phyloP scores from a whole-genome alignment of 2,797 vertebrate genomes.

The Rhinichthys osculus region DNA sequence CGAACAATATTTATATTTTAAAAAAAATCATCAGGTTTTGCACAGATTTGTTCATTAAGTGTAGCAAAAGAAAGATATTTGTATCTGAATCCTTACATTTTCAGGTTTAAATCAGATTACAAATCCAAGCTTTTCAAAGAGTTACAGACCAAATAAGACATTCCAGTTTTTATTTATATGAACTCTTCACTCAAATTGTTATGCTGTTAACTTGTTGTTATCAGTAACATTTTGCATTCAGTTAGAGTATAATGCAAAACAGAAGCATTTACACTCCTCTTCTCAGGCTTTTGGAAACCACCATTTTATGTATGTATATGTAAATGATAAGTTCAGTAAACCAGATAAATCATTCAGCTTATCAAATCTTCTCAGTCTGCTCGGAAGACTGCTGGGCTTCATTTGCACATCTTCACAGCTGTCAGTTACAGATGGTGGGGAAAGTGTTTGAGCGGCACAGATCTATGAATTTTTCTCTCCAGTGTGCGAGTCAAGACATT shows the following conservation, averaged over 20 bases:
- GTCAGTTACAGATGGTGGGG: conserved; percentile 64
- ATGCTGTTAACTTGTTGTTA: neutral
- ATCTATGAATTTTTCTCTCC: conserved; percentile 48
- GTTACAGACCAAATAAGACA: neutral
- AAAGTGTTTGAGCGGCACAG: conserved; percentile 53
- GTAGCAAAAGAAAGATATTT: neutral
- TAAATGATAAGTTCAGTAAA: conserved; percentile 36
- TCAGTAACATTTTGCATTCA: neutral
- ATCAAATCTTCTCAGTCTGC: conserved; percentile 57
- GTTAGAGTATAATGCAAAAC: neutral
- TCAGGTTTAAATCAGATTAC: neutral
- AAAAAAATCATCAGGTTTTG: neutral
- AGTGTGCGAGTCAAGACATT: conserved; percentile 29
- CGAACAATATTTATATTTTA: too few relatives aligned
- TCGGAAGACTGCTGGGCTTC: conserved; percentile 54
- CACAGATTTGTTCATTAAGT: neutral
- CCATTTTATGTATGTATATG: neutral
- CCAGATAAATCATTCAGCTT: conserved; percentile 60
- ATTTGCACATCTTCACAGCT: conserved; percentile 60
- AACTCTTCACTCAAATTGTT: neutral
- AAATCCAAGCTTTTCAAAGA: neutral
- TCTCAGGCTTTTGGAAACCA: neutral
- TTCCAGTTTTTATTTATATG: too few relatives aligned
- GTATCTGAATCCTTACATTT: neutral
- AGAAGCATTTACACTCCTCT: neutral